These are phyloP conservation scores for Caenorhabditis auriculariae DNA, from an alignment of 2,888 invertebrate species.

Conservation along the genomic window DNA sequence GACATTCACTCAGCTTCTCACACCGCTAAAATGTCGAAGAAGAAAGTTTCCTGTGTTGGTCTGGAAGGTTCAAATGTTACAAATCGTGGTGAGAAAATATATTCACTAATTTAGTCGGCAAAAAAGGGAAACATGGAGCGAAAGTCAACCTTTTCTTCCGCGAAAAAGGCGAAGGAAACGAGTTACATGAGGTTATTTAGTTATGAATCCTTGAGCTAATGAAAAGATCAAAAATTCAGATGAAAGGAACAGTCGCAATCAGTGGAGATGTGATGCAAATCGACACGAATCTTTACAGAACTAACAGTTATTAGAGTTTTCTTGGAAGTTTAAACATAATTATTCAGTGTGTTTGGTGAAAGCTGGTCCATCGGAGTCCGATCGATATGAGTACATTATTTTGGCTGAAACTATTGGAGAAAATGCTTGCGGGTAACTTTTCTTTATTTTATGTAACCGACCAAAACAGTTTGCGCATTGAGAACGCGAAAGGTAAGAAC, in stretches of 20 bases:
- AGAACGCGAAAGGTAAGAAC: too few species aligned
- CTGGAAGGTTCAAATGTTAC: constrained; percentile 44
- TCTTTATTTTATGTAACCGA: too few species aligned
- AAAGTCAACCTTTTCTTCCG: constrained; percentile 52
- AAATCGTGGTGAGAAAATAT: constrained; percentile 8
- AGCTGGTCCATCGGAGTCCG: constrained; percentile 49
- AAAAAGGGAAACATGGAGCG: constrained; percentile 11
- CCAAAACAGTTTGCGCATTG: too few species aligned
- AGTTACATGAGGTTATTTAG: constrained; percentile 46
- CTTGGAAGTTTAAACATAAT: background rate
- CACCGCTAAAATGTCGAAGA: constrained; percentile 34
- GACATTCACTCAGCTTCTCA: constrained; percentile 18
- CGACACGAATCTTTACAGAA: constrained; percentile 42
- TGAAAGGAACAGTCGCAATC: constrained; percentile 38
- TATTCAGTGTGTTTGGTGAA: constrained; percentile 51
- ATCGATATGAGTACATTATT: constrained; percentile 49
- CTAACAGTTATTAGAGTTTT: constrained; percentile 36
- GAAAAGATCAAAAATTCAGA: constrained; percentile 28
- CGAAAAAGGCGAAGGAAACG: constrained; percentile 39
- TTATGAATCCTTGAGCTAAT: background rate
- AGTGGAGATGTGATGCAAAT: constrained; percentile 31
- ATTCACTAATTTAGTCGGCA: constrained; percentile 23
- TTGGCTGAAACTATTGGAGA: constrained; percentile 49
- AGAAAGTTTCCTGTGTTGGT: constrained; percentile 50
- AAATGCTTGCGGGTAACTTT: constrained; percentile 37